Evolutionary conservation across 2,888 invertebrate species (phyloP), one percentile per base, ranked within the genome.

Genomic region (Sturmia bella): DNA sequence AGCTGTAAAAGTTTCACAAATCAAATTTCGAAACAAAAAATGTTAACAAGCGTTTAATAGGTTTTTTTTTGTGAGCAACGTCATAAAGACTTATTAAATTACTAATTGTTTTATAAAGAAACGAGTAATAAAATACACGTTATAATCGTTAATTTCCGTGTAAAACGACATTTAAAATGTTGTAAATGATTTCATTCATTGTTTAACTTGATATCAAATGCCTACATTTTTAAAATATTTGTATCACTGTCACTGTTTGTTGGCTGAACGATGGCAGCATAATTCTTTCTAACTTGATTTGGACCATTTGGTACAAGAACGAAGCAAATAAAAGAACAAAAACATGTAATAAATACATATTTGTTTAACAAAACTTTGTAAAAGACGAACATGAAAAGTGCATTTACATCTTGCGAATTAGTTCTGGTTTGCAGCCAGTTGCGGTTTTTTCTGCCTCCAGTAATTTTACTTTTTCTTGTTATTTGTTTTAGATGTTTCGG

Each of bases 311-410:
- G 27, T 37, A 24, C 17, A 32, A 24, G 59, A 9, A 56, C 39
- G 11, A 21, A 37, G 41, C 19, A 57, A 37, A 48, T 11, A 27
- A 15, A 17, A 7, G n/a, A 32, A 68, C 15, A 45, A 57, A 13
- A 52, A 37, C n/a, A n/a, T n/a, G n/a, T n/a, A 68, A 37, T 37
- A 43, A 37, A 66, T 66, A 66, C 64, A 72, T 72, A 72, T 45
- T 66, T 69, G 57, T 57, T 52, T 7, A 54, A 66, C 41, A 32
- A 68, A 61, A 80, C 43, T 80, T 69, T 68, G 54, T 56, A 39
- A 32, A 27, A 59, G 59, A 54, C 37, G 15, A 70, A 80, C 76
- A 80, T 69, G 72, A 63, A 76, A 76, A 76, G 41, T 80, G 76
- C 76, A 72, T 76, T 80, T 80, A 39, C 15, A 39, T 6, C 56